phyloP scores from a whole-genome alignment of 2,113 vertebrate species.

The Eptesicus fuscus region DNA sequence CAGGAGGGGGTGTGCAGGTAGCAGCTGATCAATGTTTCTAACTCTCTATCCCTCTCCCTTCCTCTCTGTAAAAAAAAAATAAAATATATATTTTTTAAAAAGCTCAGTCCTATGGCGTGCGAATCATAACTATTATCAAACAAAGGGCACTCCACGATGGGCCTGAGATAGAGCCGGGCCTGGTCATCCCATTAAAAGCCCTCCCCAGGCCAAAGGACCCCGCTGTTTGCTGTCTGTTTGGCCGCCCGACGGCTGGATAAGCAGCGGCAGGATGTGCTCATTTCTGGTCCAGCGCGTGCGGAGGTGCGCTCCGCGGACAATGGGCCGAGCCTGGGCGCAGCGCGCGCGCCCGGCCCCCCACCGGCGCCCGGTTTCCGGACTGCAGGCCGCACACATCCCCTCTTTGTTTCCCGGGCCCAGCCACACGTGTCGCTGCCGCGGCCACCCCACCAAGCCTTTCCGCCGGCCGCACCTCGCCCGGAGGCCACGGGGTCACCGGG shows the following conservation, averaged over 20 bases:
- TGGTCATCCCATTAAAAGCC: constrained; percentile 42
- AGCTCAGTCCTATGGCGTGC: not conserved
- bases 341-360: constrained; percentile 25
- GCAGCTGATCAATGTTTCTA: too few species aligned
- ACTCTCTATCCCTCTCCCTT: too few species aligned
- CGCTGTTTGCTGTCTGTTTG: constrained; percentile 63
- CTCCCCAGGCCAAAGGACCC: constrained; percentile 49
- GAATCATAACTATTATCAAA: not conserved
- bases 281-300: constrained; percentile 71
- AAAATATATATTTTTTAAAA: too few species aligned
- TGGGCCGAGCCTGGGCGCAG: constrained; percentile 81
- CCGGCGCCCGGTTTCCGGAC: constrained; percentile 79
- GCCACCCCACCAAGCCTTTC: constrained; percentile 78
- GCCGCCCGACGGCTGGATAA: constrained; percentile 80
- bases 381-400: constrained; percentile 84
- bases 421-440: constrained; percentile 80
- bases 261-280: constrained; percentile 90
- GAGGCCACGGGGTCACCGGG: constrained; percentile 48
- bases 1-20: too few species aligned
- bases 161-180: constrained; percentile 21
- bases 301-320: constrained; percentile 86
- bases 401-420: constrained; percentile 80
- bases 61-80: too few species aligned
- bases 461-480: constrained; percentile 78
- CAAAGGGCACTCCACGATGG: not conserved